Conservation (phyloP, 53 echinoderm and acorn worm species). For the Temnopleurus reevesii region DNA sequence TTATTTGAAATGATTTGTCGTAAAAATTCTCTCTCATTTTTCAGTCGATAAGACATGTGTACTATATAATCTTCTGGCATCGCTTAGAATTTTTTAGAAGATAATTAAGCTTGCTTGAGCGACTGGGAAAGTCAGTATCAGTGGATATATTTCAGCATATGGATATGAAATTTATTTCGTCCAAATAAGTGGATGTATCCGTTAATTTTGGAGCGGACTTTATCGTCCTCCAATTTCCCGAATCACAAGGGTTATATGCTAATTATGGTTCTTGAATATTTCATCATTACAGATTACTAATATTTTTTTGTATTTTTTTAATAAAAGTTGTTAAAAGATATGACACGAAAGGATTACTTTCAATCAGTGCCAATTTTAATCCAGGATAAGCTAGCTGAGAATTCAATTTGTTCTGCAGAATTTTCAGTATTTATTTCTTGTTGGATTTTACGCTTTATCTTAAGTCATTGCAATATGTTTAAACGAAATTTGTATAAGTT, state of each 20-base stretch:
- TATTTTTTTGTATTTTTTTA: no score
- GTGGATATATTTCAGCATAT: conserved; percentile 12
- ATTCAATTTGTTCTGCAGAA: no score
- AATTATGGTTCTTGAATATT: not conserved
- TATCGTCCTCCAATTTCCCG: not conserved
- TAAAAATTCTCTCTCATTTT: not conserved
- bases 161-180: not conserved
- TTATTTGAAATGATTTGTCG: not conserved
- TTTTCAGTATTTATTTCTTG: no score
- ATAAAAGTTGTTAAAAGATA: no score
- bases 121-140: not conserved
- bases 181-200: not conserved
- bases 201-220: not conserved
- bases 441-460: no score
- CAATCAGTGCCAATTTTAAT: no score
- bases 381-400: no score
- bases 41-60: not conserved
- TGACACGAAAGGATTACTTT: no score
- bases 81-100: not conserved
- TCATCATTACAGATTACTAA: not conserved
- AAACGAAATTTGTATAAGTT: no score
- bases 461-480: no score
- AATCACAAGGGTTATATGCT: not conserved
- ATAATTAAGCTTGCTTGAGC: conserved; percentile 21
- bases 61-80: not conserved